Conservation (phyloP, 2,797 vertebrate genomes). For the Myoxocephalus aenaeus region DNA sequence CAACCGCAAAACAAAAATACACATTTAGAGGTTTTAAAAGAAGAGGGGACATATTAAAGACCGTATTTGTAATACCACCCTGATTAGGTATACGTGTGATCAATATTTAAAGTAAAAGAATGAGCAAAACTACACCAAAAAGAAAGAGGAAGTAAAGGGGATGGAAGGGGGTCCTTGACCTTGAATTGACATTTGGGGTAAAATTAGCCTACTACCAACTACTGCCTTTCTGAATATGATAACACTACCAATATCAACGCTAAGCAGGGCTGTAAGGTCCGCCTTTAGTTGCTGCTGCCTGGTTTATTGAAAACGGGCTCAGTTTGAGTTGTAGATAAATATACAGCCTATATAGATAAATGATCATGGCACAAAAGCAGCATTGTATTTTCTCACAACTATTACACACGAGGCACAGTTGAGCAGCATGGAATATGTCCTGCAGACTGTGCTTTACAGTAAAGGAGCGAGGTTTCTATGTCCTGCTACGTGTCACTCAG, state of each 20-base stretch:
- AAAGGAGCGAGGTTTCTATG: not conserved
- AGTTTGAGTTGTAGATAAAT: not conserved
- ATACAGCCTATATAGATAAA: not conserved
- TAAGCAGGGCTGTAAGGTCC: slow-evolving; percentile 1
- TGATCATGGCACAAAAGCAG: not conserved
- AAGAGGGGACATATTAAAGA: not conserved
- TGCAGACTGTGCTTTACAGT: slow-evolving; percentile 8
- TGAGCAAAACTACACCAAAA: not conserved
- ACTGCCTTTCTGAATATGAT: not conserved
- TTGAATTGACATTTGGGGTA: slow-evolving; percentile 55
- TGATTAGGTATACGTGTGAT: not conserved
- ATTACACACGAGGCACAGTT: not conserved
- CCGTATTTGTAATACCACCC: too few species aligned
- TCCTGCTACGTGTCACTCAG: not conserved
- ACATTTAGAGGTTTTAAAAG: not conserved
- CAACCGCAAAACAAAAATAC: not conserved
- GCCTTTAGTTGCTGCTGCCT: not conserved
- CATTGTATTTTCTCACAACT: slow-evolving; percentile 1
- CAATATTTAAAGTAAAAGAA: slow-evolving; percentile 37
- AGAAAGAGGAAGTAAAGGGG: not conserved
- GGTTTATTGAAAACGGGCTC: not conserved
- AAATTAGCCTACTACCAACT: slow-evolving; percentile 31
- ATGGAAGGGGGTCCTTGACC: slow-evolving; percentile 43
- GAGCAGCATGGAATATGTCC: not conserved
- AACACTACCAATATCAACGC: not conserved